Percentiles rank a stretch among this genome's conserved stretches.
Evolutionary conservation across 2,797 vertebrate species (phyloP).

Genomic region (Dryobates pubescens): DNA sequence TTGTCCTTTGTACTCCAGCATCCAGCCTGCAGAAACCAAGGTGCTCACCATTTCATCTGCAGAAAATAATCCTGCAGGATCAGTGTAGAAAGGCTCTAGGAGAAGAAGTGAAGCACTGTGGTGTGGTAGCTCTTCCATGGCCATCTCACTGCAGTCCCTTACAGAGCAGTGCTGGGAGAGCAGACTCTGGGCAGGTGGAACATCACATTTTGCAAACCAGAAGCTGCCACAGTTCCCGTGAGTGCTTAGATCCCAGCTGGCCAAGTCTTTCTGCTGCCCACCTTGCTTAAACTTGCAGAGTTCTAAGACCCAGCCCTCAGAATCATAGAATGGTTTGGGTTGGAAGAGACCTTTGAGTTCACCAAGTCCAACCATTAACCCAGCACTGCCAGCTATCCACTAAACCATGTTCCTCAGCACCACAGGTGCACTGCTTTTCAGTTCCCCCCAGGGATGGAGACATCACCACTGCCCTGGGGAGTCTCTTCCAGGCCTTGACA

Average conservation of each 20-base stretch:
- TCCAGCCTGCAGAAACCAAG: neutral
- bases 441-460: too few species aligned
- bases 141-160: neutral
- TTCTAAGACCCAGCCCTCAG: neutral
- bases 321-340: neutral
- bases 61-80: neutral
- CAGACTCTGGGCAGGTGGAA: neutral
- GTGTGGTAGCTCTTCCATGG: neutral
- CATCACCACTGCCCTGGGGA: too few species aligned
- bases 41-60: neutral
- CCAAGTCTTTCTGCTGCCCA: neutral
- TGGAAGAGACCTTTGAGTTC: neutral
- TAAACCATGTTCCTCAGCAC: too few species aligned
- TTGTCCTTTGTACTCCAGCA: neutral
- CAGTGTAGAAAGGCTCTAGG: fast-evolving
- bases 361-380: too few species aligned
- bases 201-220: neutral
- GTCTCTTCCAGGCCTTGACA: too few species aligned
- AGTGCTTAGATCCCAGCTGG: neutral
- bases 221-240: neutral
- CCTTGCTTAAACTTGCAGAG: neutral
- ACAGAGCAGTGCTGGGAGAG: neutral
- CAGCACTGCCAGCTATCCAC: too few species aligned
- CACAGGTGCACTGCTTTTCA: too few species aligned
- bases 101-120: neutral